phyloP scores from a whole-genome alignment of 92 coral and sea anemone genomes.

The Montipora capitata region DNA sequence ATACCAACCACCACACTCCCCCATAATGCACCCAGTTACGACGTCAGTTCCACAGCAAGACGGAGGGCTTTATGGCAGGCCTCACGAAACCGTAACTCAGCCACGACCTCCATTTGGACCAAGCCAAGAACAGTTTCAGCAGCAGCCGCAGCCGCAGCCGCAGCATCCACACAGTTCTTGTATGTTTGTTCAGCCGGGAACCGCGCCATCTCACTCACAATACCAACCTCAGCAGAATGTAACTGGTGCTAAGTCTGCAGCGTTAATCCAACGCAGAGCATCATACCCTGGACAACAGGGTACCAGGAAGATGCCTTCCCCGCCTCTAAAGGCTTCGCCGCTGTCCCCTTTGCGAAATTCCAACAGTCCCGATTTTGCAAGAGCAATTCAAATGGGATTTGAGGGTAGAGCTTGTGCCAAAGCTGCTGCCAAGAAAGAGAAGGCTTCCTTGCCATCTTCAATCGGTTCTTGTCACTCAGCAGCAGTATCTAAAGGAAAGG shows the following conservation, averaged over 20 bases:
- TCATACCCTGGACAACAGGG: slow-evolving; percentile 79
- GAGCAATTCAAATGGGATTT: slow-evolving; percentile 26
- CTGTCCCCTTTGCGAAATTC: slow-evolving; percentile 48
- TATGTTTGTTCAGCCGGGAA: slow-evolving; percentile 79
- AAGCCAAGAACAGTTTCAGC: slow-evolving; percentile 31
- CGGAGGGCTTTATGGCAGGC: slow-evolving; percentile 66
- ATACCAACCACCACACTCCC: slow-evolving; percentile 58
- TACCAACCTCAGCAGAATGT: slow-evolving; percentile 72
- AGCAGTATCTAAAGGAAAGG: slow-evolving; percentile 15
- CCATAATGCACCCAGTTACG: slow-evolving; percentile 62
- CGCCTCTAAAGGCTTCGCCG: slow-evolving; percentile 41
- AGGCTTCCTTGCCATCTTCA: slow-evolving; percentile 10
- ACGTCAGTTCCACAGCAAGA: slow-evolving; percentile 82
- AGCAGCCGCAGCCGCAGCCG: slow-evolving; percentile 49
- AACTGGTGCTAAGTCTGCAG: slow-evolving; percentile 10
- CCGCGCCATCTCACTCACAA: slow-evolving; percentile 61
- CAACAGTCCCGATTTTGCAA: slow-evolving; percentile 29
- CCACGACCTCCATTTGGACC: slow-evolving; percentile 48
- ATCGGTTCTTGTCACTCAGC: background rate
- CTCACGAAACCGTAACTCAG: slow-evolving; percentile 59
- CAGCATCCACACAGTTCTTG: slow-evolving; percentile 78
- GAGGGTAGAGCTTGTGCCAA: slow-evolving; percentile 12
- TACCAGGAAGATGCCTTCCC: slow-evolving; percentile 38
- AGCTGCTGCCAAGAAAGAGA: slow-evolving; percentile 22
- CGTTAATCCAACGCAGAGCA: slow-evolving; percentile 50